Base-by-base conservation (phyloP, 2,113 vertebrate species). In the Brachyistius frenatus region DNA sequence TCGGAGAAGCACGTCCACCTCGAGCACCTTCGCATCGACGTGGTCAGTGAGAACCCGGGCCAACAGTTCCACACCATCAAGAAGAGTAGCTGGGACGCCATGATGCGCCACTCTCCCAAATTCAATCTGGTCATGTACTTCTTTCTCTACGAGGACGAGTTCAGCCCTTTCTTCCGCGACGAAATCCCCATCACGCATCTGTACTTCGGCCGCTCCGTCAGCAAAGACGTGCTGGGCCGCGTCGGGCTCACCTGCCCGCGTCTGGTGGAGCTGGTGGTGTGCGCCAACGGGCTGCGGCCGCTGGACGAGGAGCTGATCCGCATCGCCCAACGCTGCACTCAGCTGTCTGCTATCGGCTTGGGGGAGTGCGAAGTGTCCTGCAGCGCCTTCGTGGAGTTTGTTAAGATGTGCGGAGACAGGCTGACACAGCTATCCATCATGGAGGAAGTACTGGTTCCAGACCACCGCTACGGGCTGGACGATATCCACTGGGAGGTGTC, bases 401-500 rank as follows among this genome's bases (percentile, higher is more conserved):
- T 99, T 58, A 98, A 97, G 93, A 97, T 99, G 97, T 99, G 97
- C 31, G 97, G 97, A 0, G 94, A 96, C 58, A 96, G 97, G 63
- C 95, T 99, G 63, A 96, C 96, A 32, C 97, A 99, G 65, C 94
- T 99, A 53, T 99, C 98, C 33, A 98, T 99, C 86, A 99, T 98
- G 98, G 98, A 99, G 94, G 98, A 99, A 80, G 98, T 99, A 36
- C 86, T 99, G 89, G 95, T 99, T 88, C 97, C 98, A 70, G 98
- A 99, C 89, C 96, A 98, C 83, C 96, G 95, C 72, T 99, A 97
- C 60, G 96, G 92, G 89, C 93, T 98, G 87, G 97, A 99, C 83
- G 97, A 99, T 85, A 98, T 99, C 88, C 98, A 99, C 1, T 98
- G 97, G 97, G 98, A 99, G 87, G 98, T 99, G 76, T 99, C 97